Evolutionary conservation across 2,888 invertebrate genomes (phyloP).

Genomic region (Pheosia gnoma): DNA sequence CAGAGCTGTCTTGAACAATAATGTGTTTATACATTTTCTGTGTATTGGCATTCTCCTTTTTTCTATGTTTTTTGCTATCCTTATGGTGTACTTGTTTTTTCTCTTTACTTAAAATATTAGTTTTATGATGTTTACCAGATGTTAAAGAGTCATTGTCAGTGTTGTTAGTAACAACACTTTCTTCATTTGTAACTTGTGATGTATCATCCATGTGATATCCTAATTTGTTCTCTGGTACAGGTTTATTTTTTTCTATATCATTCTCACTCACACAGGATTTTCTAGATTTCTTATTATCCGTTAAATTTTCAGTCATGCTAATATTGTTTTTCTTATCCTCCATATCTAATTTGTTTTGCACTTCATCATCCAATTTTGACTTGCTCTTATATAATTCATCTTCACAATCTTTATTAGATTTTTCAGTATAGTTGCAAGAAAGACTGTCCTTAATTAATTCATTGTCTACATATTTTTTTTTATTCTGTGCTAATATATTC

Average conservation of each 20-base stretch:
- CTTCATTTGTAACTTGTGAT: neutral
- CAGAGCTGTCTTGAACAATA: slow-evolving; percentile 45
- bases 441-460: neutral
- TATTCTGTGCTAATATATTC: neutral
- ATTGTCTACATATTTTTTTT: neutral
- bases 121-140: neutral
- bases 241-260: neutral
- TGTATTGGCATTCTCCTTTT: slow-evolving; percentile 13
- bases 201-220: neutral
- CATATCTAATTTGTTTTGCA: neutral
- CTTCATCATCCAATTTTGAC: neutral
- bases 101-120: neutral
- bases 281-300: neutral
- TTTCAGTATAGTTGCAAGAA: neutral
- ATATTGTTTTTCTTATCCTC: neutral
- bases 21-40: slow-evolving; percentile 40
- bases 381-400: neutral
- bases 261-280: neutral
- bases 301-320: neutral
- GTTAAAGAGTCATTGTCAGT: neutral
- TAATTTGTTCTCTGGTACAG: neutral
- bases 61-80: slow-evolving; percentile 12
- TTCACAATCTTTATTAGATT: neutral
- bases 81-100: neutral
- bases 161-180: neutral